Conservation (phyloP, 2,797 vertebrate species). For the Emys orbicularis region DNA sequence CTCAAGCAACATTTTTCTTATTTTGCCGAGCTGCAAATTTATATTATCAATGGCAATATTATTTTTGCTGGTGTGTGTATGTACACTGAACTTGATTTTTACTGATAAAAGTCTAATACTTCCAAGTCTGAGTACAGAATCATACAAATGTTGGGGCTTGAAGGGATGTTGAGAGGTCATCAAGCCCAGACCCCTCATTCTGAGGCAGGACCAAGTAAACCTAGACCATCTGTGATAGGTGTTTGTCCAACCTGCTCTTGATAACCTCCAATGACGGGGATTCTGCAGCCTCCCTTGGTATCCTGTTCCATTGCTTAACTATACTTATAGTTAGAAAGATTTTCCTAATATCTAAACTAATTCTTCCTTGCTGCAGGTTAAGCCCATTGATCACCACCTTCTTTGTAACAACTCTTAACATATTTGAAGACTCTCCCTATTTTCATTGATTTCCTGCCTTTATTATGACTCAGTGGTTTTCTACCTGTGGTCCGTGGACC, state of each 20-base stretch:
- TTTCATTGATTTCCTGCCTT: neutral
- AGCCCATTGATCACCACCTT: neutral
- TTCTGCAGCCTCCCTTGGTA: neutral
- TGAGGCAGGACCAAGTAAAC: neutral
- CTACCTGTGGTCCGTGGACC: too few species aligned
- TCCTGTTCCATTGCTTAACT: neutral
- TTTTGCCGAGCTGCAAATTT: neutral
- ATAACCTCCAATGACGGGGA: neutral
- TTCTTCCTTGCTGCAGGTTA: neutral
- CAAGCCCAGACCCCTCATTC: neutral
- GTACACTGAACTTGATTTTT: neutral
- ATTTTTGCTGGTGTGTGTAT: neutral
- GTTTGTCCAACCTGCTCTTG: neutral
- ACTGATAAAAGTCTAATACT: neutral
- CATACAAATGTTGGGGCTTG: neutral
- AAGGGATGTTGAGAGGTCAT: neutral
- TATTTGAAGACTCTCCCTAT: neutral
- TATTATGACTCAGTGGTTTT: too few species aligned
- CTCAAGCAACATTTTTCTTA: neutral
- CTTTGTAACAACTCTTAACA: neutral
- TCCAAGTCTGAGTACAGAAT: neutral
- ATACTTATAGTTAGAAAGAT: neutral
- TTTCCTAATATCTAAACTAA: neutral
- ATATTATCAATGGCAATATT: neutral
- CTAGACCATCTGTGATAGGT: neutral